phyloP scores from a whole-genome alignment of 1,140 invertebrate genomes.

The Berghia stephanieae region DNA sequence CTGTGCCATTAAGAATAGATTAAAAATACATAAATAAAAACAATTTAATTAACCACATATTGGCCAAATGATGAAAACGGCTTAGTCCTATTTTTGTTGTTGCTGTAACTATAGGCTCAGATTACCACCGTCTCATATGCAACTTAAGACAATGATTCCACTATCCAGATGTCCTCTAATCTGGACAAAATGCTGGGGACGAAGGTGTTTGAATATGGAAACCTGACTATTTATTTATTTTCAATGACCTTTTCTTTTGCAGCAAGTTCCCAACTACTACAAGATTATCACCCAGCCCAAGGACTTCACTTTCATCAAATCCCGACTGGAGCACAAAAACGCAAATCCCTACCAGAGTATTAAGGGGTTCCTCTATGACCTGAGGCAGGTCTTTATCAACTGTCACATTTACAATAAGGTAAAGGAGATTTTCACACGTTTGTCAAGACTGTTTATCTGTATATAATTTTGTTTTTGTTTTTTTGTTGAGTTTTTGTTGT shows the following conservation, averaged over 20 bases:
- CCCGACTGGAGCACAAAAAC: conserved; percentile 78
- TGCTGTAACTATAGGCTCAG: no score
- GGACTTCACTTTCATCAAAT: conserved; percentile 83
- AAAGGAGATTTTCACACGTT: conserved; percentile 69
- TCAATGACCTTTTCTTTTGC: conserved; percentile 32
- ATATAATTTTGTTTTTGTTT: neutral
- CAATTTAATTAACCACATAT: no score
- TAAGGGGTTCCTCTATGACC: conserved; percentile 81
- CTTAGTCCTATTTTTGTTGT: no score
- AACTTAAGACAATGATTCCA: no score
- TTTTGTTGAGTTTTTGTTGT: neutral
- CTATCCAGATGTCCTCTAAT: no score
- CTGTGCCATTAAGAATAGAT: no score
- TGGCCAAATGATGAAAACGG: no score
- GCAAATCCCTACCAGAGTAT: conserved; percentile 79
- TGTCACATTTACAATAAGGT: conserved; percentile 86
- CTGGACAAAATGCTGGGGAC: no score
- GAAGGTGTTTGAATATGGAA: neutral
- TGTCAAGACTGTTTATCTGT: neutral
- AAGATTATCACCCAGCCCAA: conserved; percentile 81
- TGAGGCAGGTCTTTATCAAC: conserved; percentile 87
- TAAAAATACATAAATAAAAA: no score
- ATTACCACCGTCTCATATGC: no score
- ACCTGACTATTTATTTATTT: neutral
- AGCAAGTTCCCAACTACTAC: conserved; percentile 81